Conservation (phyloP, 2,888 invertebrate genomes). For the Hirtodrosophila trivittata region DNA sequence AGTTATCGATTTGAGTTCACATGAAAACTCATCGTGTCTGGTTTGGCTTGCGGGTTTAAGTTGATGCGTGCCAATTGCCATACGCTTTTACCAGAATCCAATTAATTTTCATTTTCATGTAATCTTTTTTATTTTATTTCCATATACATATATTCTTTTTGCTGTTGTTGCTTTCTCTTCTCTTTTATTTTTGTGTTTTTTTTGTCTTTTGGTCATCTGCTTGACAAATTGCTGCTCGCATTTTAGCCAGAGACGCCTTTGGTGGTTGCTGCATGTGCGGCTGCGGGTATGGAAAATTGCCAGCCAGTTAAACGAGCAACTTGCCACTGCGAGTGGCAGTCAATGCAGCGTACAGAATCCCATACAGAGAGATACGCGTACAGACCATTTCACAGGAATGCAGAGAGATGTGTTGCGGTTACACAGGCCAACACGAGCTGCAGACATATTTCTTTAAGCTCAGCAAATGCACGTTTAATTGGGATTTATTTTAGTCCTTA, state of each 20-base stretch:
- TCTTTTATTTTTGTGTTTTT: slow-evolving; percentile 2
- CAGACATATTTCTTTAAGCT: too few relatives aligned
- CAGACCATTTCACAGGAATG: background rate
- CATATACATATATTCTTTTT: background rate
- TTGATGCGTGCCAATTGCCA: slow-evolving; percentile 13
- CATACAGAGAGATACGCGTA: background rate
- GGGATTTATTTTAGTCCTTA: too few relatives aligned
- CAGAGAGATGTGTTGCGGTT: background rate
- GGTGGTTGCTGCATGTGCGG: slow-evolving; percentile 26
- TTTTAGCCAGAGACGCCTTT: slow-evolving; percentile 38
- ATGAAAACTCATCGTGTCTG: slow-evolving; percentile 8
- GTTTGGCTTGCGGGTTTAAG: slow-evolving; percentile 9
- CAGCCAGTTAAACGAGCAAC: slow-evolving; percentile 46
- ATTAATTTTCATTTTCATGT: slow-evolving; percentile 51
- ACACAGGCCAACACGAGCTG: too few relatives aligned
- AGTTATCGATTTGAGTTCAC: background rate
- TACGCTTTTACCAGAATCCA: slow-evolving; percentile 15
- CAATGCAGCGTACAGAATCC: slow-evolving; percentile 29
- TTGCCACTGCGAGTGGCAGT: slow-evolving; percentile 40
- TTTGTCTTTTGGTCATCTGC: slow-evolving; percentile 28
- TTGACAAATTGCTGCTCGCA: slow-evolving; percentile 60
- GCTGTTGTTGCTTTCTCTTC: background rate
- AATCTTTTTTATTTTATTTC: background rate
- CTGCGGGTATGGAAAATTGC: slow-evolving; percentile 32
- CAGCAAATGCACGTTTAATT: too few relatives aligned